Evolutionary conservation across 1,140 invertebrate genomes (phyloP).

Genomic region (Bombus fervidus): DNA sequence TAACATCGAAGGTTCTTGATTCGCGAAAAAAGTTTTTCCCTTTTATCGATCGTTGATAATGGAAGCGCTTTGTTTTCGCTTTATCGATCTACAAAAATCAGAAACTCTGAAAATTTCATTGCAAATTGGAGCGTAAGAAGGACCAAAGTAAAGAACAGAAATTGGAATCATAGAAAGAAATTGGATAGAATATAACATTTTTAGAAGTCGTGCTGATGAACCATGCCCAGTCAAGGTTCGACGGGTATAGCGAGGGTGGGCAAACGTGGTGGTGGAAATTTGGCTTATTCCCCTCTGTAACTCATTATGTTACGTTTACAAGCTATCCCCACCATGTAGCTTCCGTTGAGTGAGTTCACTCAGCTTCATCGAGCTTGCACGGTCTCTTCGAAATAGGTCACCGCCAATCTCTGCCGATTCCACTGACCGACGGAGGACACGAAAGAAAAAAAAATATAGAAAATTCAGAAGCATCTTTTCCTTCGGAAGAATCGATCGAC

Average conservation of each 20-base stretch:
- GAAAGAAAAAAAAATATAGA: neutral
- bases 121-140: neutral
- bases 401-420: slow-evolving; percentile 10
- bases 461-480: neutral
- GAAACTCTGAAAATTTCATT: neutral
- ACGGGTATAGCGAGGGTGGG: slow-evolving; percentile 14
- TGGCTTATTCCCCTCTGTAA: slow-evolving; percentile 48
- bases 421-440: neutral
- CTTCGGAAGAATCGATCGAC: neutral
- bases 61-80: neutral
- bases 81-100: neutral
- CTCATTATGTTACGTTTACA: slow-evolving; percentile 52
- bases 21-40: too few relatives aligned
- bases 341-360: slow-evolving; percentile 43
- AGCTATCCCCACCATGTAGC: slow-evolving; percentile 37
- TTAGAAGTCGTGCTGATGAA: neutral
- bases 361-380: slow-evolving; percentile 29
- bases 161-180: neutral
- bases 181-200: neutral
- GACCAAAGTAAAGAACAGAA: neutral
- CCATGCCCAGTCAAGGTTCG: slow-evolving; percentile 10
- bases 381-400: slow-evolving; percentile 43
- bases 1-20: too few relatives aligned
- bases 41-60: neutral
- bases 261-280: slow-evolving; percentile 41